Conservation (phyloP, 1,140 invertebrate species). For the Cephus cinctus region DNA sequence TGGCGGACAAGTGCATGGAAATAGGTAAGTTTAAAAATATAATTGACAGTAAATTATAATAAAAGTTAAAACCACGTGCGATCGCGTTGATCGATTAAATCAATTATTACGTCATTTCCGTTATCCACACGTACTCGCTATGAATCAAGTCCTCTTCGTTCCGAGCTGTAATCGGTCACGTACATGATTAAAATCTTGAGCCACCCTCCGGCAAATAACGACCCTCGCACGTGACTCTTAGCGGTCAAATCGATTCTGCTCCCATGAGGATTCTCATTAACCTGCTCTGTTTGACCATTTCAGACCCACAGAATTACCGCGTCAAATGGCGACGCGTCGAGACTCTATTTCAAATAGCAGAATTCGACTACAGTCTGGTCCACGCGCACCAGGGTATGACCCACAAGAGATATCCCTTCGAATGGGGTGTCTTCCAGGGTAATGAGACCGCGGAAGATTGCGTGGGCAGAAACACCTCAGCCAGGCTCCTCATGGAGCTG, state of each 20-base stretch:
- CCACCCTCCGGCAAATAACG: no score
- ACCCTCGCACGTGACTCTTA: no score
- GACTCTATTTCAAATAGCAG: constrained; percentile 37
- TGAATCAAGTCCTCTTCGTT: no score
- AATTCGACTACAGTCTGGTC: constrained; percentile 37
- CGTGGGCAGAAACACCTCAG: constrained; percentile 35
- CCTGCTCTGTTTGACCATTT: background rate
- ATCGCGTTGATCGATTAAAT: no score
- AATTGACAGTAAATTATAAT: no score
- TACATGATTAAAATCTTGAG: no score
- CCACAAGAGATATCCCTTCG: constrained; percentile 24
- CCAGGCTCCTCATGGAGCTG: constrained; percentile 22
- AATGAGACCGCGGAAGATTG: constrained; percentile 43
- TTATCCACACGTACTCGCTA: no score
- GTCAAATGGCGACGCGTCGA: constrained; percentile 33
- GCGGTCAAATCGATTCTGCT: no score
- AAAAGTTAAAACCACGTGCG: no score
- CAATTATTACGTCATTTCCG: no score
- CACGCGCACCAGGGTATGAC: constrained; percentile 32
- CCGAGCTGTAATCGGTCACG: no score
- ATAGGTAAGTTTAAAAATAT: constrained; percentile 27
- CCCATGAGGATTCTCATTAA: no score
- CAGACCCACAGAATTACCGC: constrained; percentile 28
- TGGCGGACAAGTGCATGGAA: constrained; percentile 30
- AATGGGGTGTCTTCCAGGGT: constrained; percentile 30